phyloP scores from a whole-genome alignment of 35 echinoderm and acorn worm species.

The Hemicentrotus pulcherrimus region DNA sequence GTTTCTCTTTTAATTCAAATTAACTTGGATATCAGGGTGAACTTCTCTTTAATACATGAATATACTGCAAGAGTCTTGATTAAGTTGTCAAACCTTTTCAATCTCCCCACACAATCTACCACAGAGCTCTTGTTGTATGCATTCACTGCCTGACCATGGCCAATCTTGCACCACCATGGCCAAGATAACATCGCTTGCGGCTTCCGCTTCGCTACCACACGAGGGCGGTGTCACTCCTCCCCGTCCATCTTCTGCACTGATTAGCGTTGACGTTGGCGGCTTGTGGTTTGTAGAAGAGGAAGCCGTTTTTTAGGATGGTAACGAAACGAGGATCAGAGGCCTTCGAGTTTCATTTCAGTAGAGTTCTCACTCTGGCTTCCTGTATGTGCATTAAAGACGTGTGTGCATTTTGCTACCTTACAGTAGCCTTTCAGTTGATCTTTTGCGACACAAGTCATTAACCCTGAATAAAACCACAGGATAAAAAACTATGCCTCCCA shows the following conservation, averaged over 20 bases:
- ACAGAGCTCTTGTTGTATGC: background rate
- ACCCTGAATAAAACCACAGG: background rate
- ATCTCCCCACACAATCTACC: background rate
- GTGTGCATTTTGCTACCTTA: background rate
- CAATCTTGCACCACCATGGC: background rate
- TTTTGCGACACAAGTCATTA: background rate
- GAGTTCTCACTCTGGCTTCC: background rate
- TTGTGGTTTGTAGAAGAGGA: background rate
- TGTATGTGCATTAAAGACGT: background rate
- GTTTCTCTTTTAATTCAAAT: no score
- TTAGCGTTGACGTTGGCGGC: background rate
- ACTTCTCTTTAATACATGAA: no score
- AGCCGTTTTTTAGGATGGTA: background rate
- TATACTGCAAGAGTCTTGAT: background rate
- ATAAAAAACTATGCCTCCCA: background rate
- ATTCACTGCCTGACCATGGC: background rate
- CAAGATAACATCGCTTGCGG: background rate
- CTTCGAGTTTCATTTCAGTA: background rate
- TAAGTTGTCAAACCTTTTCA: background rate
- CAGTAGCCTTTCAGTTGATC: background rate
- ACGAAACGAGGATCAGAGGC: background rate
- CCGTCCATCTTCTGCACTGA: background rate
- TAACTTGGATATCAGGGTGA: no score
- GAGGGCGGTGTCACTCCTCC: conserved; percentile 5
- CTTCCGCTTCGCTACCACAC: background rate